Evolutionary conservation across 1,140 invertebrate species (phyloP).

Genomic region (Diuraphis noxia): DNA sequence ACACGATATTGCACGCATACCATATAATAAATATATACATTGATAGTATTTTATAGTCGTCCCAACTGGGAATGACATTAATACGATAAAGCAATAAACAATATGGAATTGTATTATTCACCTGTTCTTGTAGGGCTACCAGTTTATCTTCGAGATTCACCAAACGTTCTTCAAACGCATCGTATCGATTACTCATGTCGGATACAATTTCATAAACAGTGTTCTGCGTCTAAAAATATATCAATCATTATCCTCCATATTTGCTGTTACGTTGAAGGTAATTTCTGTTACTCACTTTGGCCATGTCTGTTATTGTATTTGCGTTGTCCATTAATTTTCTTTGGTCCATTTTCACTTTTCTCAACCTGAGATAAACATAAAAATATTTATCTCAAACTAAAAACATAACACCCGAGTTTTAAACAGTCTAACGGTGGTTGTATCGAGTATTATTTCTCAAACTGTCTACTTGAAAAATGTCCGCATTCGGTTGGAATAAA

Average conservation of each 20-base stretch:
- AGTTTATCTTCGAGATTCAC: conserved; percentile 86
- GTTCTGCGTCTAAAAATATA: conserved; percentile 87
- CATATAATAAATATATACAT: background rate
- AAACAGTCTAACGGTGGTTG: too few relatives aligned
- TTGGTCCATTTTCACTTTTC: conserved; percentile 99
- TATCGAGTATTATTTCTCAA: background rate
- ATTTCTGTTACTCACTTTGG: conserved; percentile 78
- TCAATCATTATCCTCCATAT: conserved; percentile 62
- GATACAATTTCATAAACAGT: conserved; percentile 96
- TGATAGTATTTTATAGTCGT: background rate
- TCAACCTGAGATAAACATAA: conserved; percentile 72
- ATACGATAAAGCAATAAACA: background rate
- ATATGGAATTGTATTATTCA: conserved; percentile 57
- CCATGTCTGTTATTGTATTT: conserved; percentile 99
- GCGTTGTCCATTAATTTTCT: conserved; percentile 98
- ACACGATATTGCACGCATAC: background rate
- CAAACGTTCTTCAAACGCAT: conserved; percentile 84
- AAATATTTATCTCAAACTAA: background rate
- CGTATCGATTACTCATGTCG: conserved; percentile 90
- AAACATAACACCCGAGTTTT: conserved; percentile 6
- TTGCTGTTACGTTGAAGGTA: conserved; percentile 9
- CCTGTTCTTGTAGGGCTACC: conserved; percentile 70
- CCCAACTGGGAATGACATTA: background rate
- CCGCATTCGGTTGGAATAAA: too few relatives aligned
- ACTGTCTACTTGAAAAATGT: background rate